A percentile compares a stretch with the other conserved stretches of the same genome.
Conservation (phyloP, 2,888 invertebrate genomes). For the Oxytorus armatus region DNA sequence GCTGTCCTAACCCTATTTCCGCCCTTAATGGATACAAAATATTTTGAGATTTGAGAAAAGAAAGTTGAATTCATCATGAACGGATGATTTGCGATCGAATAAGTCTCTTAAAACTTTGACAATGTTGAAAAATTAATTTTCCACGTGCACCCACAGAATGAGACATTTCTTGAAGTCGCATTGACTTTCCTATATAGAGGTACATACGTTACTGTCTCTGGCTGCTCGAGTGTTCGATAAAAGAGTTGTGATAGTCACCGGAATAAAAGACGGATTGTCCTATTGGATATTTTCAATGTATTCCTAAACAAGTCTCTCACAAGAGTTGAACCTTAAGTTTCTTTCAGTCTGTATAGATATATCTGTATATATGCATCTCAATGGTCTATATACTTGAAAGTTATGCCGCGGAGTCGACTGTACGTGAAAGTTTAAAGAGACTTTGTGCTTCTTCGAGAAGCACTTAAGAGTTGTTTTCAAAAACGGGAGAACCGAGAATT, state of each 20-base stretch:
- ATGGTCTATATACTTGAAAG: neutral
- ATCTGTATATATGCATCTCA: neutral
- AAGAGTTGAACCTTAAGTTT: conserved; percentile 17
- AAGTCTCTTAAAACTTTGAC: too few relatives aligned
- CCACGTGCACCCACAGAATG: too few relatives aligned
- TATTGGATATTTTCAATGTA: conserved; percentile 34
- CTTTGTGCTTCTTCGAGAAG: conserved; percentile 50
- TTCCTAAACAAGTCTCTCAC: conserved; percentile 31
- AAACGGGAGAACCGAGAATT: conserved; percentile 13
- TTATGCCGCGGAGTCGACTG: conserved; percentile 6
- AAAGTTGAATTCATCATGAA: too few relatives aligned
- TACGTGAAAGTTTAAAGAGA: conserved; percentile 58
- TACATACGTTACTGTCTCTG: too few relatives aligned
- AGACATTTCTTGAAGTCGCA: too few relatives aligned
- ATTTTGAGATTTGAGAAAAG: too few relatives aligned
- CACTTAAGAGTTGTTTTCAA: conserved; percentile 45
- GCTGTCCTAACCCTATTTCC: too few relatives aligned
- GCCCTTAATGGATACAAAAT: too few relatives aligned
- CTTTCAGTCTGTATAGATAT: neutral
- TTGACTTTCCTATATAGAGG: too few relatives aligned
- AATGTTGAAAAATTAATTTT: too few relatives aligned
- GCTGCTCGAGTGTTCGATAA: neutral
- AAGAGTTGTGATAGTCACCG: neutral
- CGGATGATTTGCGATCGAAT: too few relatives aligned
- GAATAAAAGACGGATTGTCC: neutral